Evolutionary conservation across 2,797 vertebrate genomes (phyloP), one percentile per base, ranked within the genome.

Genomic region (Falco biarmicus): DNA sequence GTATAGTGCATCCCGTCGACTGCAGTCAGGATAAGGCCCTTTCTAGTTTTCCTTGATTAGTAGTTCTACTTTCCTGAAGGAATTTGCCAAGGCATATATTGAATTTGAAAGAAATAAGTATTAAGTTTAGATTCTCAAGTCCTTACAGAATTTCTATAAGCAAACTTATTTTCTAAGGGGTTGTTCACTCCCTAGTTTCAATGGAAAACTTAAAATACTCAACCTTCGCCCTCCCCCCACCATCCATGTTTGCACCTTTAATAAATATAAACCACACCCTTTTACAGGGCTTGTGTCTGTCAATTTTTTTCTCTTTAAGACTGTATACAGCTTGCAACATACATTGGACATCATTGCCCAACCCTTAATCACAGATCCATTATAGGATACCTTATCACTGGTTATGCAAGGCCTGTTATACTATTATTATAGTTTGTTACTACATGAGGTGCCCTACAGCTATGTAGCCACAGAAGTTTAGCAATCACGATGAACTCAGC

Each of bases 191-290:
- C 20, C 2, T 43, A 24, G 3, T 73, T 64, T 61, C 31, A 75
- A 24, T 15, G 12, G 9, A 12, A 84, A 78, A 71, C 53, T 54
- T 34, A 24, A 82, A 56, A 60, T 45, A 84, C 17, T 56, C 12
- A 54, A 0, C 3, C 11, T 56, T 57, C 1, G 4, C 4, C 10
- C 2, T 66, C 0, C 6, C 11, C 5, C 10, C 3, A 43, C 41
- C 13, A 19, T 29, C 41, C 12, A 50, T 31, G 26, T 19, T 83
- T 82, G 6, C 19, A 65, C 4, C 39, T 87, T 54, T 19, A 93
- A 80, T 47, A 63, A 47, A 66, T n/a, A 77, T 10, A 75, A 61
- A n/a, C 1, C 12, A 41, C 5, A 71, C 18, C 1, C 0, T 47
- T 88, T 74, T n/a, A 11, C 15, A 2, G 12, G 1, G 1, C 3